phyloP scores from a whole-genome alignment of 2,888 invertebrate species.

The Auanema sp. region DNA sequence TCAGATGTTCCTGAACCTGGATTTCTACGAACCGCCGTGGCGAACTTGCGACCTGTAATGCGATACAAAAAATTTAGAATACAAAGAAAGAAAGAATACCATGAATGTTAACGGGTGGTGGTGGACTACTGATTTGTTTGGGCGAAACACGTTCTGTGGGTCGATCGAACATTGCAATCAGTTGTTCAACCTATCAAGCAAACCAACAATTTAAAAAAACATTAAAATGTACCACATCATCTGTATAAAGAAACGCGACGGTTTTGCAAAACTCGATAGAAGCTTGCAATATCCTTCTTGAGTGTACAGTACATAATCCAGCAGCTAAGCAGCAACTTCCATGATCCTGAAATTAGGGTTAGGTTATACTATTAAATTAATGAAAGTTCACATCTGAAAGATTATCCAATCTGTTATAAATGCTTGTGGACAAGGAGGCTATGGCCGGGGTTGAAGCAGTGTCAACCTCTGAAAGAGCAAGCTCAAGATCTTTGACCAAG shows the following conservation, averaged over 20 bases:
- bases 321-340: constrained; percentile 13
- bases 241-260: constrained; percentile 7
- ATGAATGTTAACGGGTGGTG: too few species aligned
- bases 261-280: constrained; percentile 8
- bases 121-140: too few species aligned
- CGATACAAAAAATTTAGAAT: too few species aligned
- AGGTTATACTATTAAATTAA: background rate
- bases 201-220: too few species aligned
- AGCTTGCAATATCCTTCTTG: constrained; percentile 8
- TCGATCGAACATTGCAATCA: too few species aligned
- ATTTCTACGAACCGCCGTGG: too few species aligned
- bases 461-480: constrained; percentile 1
- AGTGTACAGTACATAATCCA: constrained; percentile 17
- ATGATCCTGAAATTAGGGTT: constrained; percentile 13
- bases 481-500: background rate
- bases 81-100: too few species aligned
- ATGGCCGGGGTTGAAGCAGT: background rate
- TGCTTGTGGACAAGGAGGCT: background rate
- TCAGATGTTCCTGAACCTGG: too few species aligned
- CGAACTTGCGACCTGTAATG: too few species aligned
- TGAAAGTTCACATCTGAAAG: background rate
- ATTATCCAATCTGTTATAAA: background rate
- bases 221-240: constrained; percentile 9
- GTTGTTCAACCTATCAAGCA: too few species aligned
- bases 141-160: too few species aligned